Conservation (phyloP, 30 jellyfish, hydroid and myxozoan genomes). For the Clytia hemisphaerica region DNA sequence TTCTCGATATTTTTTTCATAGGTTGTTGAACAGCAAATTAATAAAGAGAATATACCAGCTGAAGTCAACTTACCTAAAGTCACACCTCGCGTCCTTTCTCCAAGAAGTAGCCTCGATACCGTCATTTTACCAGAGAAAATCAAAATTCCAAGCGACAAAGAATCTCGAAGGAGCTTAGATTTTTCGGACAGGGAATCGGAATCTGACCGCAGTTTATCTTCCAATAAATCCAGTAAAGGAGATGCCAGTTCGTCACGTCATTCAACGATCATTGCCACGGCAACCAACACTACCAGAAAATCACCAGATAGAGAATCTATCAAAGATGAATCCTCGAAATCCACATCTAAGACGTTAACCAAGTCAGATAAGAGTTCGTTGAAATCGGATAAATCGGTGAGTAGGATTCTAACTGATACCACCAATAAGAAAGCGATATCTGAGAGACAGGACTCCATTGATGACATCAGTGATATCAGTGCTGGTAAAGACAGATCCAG, state of each 20-base stretch:
- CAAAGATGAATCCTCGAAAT: too few relatives aligned
- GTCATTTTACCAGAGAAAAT: constrained; percentile 8
- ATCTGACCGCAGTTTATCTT: too few relatives aligned
- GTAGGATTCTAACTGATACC: not conserved
- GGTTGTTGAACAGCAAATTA: constrained; percentile 78
- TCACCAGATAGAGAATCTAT: too few relatives aligned
- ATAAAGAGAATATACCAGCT: constrained; percentile 43
- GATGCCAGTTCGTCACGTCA: too few relatives aligned
- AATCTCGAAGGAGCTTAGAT: constrained; percentile 37
- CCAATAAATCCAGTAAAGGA: too few relatives aligned
- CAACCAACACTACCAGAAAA: too few relatives aligned
- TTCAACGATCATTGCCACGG: too few relatives aligned
- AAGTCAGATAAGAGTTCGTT: too few relatives aligned
- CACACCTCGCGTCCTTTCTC: constrained; percentile 35
- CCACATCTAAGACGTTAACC: too few relatives aligned
- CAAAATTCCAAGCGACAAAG: constrained; percentile 18
- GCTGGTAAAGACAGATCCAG: not conserved
- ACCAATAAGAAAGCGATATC: not conserved
- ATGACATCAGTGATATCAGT: not conserved
- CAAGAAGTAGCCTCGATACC: constrained; percentile 23
- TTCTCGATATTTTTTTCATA: constrained; percentile 1
- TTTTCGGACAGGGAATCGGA: constrained; percentile 8
- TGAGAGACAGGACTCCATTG: not conserved
- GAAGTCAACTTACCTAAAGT: not conserved
- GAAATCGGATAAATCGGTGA: too few relatives aligned